A percentile compares a stretch with the other conserved stretches of the same genome.
Evolutionary conservation across 2,113 vertebrate species (phyloP).

Genomic region (Otolemur garnettii): DNA sequence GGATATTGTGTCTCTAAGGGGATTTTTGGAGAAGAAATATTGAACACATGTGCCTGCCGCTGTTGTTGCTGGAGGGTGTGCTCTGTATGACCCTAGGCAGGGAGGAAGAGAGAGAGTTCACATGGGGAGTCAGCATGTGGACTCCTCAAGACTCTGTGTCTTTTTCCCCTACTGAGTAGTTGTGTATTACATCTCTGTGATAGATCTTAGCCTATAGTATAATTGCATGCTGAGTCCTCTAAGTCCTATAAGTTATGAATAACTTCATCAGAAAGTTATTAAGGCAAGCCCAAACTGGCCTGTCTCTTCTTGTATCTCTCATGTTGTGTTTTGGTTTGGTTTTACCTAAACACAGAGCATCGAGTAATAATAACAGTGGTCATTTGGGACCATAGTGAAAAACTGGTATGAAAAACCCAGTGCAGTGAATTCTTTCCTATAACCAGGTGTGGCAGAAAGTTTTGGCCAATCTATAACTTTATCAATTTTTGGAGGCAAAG

Average conservation of each 20-base stretch:
- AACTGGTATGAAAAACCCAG: neutral
- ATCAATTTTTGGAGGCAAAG: slow-evolving; percentile 21
- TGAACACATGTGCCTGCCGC: neutral
- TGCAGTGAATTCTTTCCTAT: neutral
- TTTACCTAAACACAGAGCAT: neutral
- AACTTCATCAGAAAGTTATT: neutral
- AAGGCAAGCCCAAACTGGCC: neutral
- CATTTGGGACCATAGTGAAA: neutral
- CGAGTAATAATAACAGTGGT: neutral
- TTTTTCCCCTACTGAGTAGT: neutral
- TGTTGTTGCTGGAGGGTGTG: neutral
- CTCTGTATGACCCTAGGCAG: neutral
- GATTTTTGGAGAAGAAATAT: neutral
- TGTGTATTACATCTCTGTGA: neutral
- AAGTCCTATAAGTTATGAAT: neutral
- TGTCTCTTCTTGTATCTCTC: neutral
- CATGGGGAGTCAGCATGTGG: neutral
- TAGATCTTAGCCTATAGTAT: neutral
- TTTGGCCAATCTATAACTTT: neutral
- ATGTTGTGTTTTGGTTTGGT: neutral
- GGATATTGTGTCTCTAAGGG: neutral
- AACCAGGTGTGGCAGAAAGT: neutral
- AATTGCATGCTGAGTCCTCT: neutral
- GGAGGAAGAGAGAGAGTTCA: neutral
- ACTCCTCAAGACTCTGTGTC: neutral